phyloP scores from a whole-genome alignment of 2,888 invertebrate genomes.

The Lepidochrysops patricia region DNA sequence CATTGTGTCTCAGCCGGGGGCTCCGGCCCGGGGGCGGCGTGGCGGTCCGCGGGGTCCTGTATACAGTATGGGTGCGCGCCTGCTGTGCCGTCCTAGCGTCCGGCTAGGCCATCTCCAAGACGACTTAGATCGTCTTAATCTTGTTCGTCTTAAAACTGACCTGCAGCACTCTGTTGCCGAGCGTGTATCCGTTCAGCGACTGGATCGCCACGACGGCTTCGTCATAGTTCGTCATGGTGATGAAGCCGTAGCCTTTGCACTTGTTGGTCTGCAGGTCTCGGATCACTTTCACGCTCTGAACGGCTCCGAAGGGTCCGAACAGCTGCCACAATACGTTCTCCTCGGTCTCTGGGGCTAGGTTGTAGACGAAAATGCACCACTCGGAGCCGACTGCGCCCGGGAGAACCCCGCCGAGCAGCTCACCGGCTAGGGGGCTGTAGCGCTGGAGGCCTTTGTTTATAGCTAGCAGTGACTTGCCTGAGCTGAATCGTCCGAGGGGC shows the following conservation, averaged over 20 bases:
- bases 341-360: conserved; percentile 95
- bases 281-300: conserved; percentile 94
- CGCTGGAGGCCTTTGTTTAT: conserved; percentile 83
- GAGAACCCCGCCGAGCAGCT: conserved; percentile 84
- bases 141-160: conserved; percentile 94
- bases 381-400: conserved; percentile 84
- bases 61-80: conserved; percentile 72
- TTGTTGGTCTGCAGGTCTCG: conserved; percentile 93
- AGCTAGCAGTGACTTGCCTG: conserved; percentile 93
- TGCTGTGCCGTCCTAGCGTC: conserved; percentile 71
- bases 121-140: conserved; percentile 80
- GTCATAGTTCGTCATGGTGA: conserved; percentile 96
- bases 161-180: conserved; percentile 92
- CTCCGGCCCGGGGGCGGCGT: conserved; percentile 17
- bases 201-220: conserved; percentile 94
- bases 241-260: conserved; percentile 96
- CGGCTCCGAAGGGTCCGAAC: conserved; percentile 95
- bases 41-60: conserved; percentile 28
- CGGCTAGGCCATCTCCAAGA: conserved; percentile 53
- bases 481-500: conserved; percentile 85
- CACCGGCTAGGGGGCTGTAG: conserved; percentile 92
- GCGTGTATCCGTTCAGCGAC: conserved; percentile 92
- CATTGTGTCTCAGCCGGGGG: conserved; percentile 22
- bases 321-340: conserved; percentile 97
- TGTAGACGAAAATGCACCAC: conserved; percentile 97